A percentile compares a stretch with the other conserved stretches of the same genome.
Conservation (phyloP, 30 jellyfish, hydroid and myxozoan species). For the Catostylus mosaicus region DNA sequence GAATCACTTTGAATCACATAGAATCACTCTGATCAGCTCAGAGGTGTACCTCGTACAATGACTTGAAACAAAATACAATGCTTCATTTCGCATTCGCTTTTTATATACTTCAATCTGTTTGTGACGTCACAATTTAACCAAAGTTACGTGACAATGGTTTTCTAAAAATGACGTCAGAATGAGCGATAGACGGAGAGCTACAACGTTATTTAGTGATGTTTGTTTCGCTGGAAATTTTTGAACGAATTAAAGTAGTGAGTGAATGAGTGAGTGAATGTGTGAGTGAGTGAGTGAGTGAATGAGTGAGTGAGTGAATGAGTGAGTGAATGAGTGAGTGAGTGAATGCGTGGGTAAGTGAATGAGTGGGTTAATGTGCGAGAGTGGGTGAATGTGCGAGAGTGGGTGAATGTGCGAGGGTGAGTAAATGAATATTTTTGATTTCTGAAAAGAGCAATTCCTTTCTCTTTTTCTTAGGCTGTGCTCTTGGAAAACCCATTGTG, state of each 20-base stretch:
- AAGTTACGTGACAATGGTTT: neutral
- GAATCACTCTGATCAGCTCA: neutral
- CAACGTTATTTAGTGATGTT: too few relatives aligned
- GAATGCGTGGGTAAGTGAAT: too few relatives aligned
- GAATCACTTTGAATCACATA: neutral
- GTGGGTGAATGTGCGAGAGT: neutral
- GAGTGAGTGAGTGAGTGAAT: too few relatives aligned
- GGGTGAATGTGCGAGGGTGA: neutral
- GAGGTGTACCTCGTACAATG: neutral
- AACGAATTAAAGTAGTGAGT: too few relatives aligned
- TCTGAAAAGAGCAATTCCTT: neutral
- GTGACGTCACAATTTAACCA: neutral
- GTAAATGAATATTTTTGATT: neutral
- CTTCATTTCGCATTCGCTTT: neutral
- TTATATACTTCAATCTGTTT: neutral
- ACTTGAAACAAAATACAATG: neutral
- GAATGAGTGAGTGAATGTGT: too few relatives aligned
- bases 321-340: too few relatives aligned
- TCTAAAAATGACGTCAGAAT: too few relatives aligned
- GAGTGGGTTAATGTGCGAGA: neutral
- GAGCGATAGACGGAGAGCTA: too few relatives aligned
- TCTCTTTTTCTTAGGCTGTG: neutral
- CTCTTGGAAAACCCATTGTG: slow-evolving; percentile 4
- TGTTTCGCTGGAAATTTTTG: too few relatives aligned
- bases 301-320: too few relatives aligned